A percentile compares a stretch with the other conserved stretches of the same genome.
These are phyloP conservation scores for Dryocosmus kuriphilus DNA, from an alignment of 2,888 invertebrate genomes.

Conservation along the genomic window DNA sequence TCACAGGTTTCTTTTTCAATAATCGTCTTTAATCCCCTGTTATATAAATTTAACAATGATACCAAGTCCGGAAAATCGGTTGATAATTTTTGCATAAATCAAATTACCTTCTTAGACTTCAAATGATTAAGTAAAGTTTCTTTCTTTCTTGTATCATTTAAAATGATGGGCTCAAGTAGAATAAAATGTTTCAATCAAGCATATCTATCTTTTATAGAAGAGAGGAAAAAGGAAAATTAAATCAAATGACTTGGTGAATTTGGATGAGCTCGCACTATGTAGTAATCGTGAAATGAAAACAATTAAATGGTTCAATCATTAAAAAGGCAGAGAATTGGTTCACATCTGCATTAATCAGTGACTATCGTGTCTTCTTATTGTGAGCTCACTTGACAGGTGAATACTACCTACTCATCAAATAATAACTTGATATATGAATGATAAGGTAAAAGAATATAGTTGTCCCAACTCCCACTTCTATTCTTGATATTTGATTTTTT, in stretches of 20 bases:
- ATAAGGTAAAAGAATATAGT: neutral
- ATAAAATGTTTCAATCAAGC: neutral
- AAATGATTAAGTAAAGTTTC: neutral
- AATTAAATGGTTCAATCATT: neutral
- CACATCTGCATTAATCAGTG: neutral
- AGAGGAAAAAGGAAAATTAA: neutral
- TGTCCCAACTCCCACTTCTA: neutral
- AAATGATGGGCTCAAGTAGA: neutral
- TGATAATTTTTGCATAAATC: too few species aligned
- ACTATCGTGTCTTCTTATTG: neutral
- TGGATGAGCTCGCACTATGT: neutral
- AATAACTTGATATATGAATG: neutral
- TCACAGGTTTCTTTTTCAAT: too few species aligned
- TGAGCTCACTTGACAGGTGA: neutral
- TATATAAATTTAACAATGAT: too few species aligned
- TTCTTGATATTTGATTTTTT: neutral
- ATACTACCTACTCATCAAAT: neutral
- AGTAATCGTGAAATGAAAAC: neutral
- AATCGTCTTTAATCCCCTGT: too few species aligned
- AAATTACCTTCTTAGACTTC: neutral
- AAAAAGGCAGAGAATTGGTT: neutral
- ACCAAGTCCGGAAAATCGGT: too few species aligned
- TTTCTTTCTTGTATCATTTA: neutral
- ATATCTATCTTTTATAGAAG: constrained; percentile 1
- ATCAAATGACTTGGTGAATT: neutral